Conservation (phyloP, 2,797 vertebrate genomes). For the Falco novaeseelandiae region DNA sequence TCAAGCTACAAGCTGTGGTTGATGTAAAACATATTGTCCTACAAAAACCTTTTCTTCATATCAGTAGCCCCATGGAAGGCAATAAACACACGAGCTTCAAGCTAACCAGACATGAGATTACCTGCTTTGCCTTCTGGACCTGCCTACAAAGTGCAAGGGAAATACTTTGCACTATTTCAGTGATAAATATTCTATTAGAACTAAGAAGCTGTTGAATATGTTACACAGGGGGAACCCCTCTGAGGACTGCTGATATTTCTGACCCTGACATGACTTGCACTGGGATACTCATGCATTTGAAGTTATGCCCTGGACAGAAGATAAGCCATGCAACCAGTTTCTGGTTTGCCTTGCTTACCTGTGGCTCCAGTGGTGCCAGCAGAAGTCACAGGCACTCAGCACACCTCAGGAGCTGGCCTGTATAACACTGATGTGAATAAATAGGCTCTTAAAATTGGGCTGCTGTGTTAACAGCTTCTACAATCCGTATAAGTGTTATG, state of each 20-base stretch:
- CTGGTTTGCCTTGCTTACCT: neutral
- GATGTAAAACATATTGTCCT: neutral
- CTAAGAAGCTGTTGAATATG: neutral
- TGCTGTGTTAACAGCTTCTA: constrained; percentile 36
- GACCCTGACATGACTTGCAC: neutral
- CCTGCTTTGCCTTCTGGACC: neutral
- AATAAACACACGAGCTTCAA: neutral
- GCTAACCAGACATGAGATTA: neutral
- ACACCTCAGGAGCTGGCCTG: neutral
- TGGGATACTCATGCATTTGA: neutral
- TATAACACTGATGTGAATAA: neutral
- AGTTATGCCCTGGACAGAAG: neutral
- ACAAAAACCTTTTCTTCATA: neutral
- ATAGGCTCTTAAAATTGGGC: constrained; percentile 3
- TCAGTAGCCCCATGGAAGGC: neutral
- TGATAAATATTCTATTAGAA: neutral
- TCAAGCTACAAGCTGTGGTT: neutral
- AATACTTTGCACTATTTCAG: neutral
- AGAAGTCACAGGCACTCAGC: neutral
- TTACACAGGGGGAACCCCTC: neutral
- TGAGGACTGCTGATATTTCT: neutral
- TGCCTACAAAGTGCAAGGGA: neutral
- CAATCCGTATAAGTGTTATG: constrained; percentile 26
- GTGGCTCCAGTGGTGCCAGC: neutral
- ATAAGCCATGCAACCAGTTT: neutral